Conservation (phyloP, 2,113 vertebrate genomes). For the Myrmophylax atrothorax region DNA sequence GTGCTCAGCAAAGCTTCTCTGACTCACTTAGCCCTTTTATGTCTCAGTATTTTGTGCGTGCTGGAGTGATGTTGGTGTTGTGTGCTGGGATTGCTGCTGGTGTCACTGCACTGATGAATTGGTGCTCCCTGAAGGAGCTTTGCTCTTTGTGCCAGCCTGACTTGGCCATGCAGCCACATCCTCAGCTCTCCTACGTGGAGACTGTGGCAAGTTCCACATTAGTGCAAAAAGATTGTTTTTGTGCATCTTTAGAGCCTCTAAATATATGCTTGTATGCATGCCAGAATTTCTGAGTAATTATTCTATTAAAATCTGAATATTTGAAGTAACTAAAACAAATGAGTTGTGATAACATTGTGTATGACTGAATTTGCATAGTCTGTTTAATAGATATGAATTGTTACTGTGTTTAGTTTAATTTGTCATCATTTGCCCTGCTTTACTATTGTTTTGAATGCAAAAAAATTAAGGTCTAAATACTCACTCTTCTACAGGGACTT, state of each 20-base stretch:
- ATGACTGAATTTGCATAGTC: background rate
- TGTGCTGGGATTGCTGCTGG: background rate
- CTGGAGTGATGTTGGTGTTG: background rate
- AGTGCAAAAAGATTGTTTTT: background rate
- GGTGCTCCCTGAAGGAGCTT: background rate
- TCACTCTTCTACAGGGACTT: background rate
- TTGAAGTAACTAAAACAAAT: constrained; percentile 20
- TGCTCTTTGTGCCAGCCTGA: background rate
- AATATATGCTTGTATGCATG: background rate
- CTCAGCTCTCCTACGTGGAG: background rate
- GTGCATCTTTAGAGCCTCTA: background rate
- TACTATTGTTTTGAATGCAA: background rate
- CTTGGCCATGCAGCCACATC: background rate
- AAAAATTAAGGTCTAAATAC: background rate
- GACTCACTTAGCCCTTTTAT: background rate
- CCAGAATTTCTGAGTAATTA: background rate
- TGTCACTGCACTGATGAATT: background rate
- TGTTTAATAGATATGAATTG: background rate
- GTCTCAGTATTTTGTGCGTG: background rate
- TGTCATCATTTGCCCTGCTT: background rate
- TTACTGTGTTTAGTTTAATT: background rate
- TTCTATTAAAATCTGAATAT: constrained; percentile 1
- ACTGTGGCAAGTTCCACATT: background rate
- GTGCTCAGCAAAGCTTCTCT: background rate
- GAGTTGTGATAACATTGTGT: background rate